Base-by-base conservation (phyloP, 2,797 vertebrate species). In the Euthynnus affinis region DNA sequence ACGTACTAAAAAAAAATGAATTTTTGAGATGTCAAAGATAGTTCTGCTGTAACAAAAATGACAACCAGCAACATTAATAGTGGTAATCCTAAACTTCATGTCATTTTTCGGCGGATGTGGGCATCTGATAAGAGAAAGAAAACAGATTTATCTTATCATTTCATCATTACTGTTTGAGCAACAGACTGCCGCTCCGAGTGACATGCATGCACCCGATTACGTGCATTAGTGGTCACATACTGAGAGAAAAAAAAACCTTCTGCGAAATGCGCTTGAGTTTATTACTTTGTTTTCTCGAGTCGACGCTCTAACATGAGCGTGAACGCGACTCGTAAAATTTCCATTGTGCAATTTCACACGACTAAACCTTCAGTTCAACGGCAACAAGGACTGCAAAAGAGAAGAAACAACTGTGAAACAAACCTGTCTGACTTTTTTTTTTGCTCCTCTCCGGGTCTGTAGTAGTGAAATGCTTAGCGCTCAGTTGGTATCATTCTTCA, bases 351-450 rank as follows among this genome's bases (percentile, higher is more conserved):
- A 1, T 15, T 14, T 53, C 13, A 9, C 48, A 17, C 5, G 23
- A 12, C 46, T 3, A 10, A 4, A 18, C 18, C 22, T 1, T 49
- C 2, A 15, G 44, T 44, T 42, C 10, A 23, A 27, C 17, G 51
- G 23, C 20, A 22, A 13, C 22, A 29, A 13, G 1, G 32, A 13
- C 20, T 32, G 67, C 37, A 52, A 57, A 32, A 27, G 15, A 85
- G 49, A 48, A 71, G n/a, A 71, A 82, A 76, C 68, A 78, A 73
- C 60, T 73, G 79, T 65, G 66, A 80, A 86, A 95, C 95, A 89
- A 93, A 95, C 95, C 95, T 95, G 88, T 51, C 17, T 49, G 89
- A 93, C 94, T 94, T 93, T 88, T 27, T 76, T 88, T 84, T 71
- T 5, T 74, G 14, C 78, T 65, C 66, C 81, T 88, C 81, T 87